These are phyloP conservation scores for Apeltes quadracus DNA, from an alignment of 2,113 vertebrate genomes.

Conservation along the genomic window DNA sequence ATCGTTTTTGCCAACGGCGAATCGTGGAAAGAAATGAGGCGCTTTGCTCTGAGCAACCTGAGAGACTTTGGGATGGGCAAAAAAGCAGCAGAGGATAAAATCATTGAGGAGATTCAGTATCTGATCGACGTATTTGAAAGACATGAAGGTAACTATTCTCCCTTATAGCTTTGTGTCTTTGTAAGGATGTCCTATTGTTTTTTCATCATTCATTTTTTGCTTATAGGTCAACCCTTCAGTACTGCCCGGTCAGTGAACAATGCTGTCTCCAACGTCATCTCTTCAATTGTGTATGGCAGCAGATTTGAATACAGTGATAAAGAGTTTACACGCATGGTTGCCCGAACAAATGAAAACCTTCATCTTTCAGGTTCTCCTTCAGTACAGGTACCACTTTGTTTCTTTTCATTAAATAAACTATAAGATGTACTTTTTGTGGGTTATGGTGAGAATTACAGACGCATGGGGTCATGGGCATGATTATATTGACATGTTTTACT, in stretches of 20 bases:
- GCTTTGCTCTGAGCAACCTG: background rate
- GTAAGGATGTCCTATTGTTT: background rate
- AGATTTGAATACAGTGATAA: conserved; percentile 4
- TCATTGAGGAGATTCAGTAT: background rate
- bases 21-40: conserved; percentile 4
- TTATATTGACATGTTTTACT: background rate
- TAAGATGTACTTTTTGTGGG: background rate
- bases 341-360: background rate
- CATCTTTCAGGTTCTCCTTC: background rate
- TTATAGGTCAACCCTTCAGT: background rate
- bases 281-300: background rate
- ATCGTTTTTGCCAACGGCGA: background rate
- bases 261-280: background rate
- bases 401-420: background rate
- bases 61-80: conserved; percentile 7
- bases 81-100: background rate
- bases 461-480: background rate
- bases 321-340: background rate
- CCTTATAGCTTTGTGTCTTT: background rate
- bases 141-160: background rate
- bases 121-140: background rate
- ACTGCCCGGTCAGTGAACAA: background rate
- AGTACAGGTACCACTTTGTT: background rate
- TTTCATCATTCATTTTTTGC: background rate
- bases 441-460: background rate